Evolutionary conservation across 2,888 invertebrate species (phyloP).

Genomic region (Saturnia pavonia): DNA sequence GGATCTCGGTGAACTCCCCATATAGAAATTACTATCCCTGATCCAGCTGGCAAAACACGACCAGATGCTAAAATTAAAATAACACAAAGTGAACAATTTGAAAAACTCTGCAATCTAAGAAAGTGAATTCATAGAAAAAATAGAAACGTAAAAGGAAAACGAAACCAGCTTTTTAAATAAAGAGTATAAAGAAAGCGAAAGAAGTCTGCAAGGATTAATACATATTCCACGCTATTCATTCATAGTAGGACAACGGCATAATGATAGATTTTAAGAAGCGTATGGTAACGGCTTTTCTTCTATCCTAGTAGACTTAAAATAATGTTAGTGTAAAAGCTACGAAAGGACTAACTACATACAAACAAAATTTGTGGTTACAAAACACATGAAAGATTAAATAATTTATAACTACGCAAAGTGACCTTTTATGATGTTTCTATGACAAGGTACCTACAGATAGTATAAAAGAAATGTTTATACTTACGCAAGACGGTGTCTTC

Average conservation of each 20-base stretch:
- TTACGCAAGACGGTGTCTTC: constrained; percentile 66
- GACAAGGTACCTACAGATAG: neutral
- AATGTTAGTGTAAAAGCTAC: too few species aligned
- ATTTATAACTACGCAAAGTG: too few species aligned
- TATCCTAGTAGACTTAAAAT: too few species aligned
- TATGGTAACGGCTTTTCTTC: neutral
- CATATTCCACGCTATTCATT: neutral
- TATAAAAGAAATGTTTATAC: constrained; percentile 35
- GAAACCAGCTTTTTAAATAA: neutral
- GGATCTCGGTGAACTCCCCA: constrained; percentile 80
- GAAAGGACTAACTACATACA: too few species aligned
- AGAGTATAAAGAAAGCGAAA: neutral
- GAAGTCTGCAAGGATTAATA: neutral
- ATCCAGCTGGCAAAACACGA: constrained; percentile 67
- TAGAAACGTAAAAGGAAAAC: too few species aligned
- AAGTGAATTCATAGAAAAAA: too few species aligned
- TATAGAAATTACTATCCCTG: constrained; percentile 70
- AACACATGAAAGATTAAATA: too few species aligned
- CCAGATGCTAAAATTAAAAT: constrained; percentile 55
- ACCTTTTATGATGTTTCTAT: neutral
- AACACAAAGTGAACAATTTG: neutral
- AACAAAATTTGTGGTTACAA: too few species aligned
- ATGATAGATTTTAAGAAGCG: too few species aligned
- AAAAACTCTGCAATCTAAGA: too few species aligned
- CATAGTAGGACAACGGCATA: too few species aligned